Percentiles rank a stretch among this genome's conserved stretches.
phyloP scores from a whole-genome alignment of 2,888 invertebrate species.

The Lathronympha strigana region DNA sequence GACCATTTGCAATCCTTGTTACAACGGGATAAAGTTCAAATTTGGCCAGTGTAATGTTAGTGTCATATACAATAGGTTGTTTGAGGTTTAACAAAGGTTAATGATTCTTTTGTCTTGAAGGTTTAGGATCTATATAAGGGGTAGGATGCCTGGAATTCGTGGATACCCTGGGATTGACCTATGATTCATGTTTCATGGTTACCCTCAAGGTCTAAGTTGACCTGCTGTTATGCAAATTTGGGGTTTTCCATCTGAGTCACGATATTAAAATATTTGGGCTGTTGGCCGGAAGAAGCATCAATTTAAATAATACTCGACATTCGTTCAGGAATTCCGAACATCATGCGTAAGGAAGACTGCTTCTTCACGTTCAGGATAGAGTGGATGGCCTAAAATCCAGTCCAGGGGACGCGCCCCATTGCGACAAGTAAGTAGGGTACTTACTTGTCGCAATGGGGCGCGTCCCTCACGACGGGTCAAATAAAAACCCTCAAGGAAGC shows the following conservation, averaged over 20 bases:
- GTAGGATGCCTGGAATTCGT: not conserved
- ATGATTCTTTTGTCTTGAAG: conserved; percentile 60
- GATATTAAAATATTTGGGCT: not conserved
- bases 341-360: no score
- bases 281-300: not conserved
- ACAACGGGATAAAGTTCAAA: not conserved
- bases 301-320: no score
- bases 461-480: no score
- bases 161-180: conserved; percentile 19
- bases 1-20: not conserved
- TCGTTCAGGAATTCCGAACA: no score
- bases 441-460: no score
- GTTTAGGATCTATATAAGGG: conserved; percentile 24
- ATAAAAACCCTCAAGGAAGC: no score
- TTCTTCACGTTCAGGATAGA: no score
- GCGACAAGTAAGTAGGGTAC: no score
- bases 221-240: not conserved
- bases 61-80: conserved; percentile 44
- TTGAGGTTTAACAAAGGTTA: conserved; percentile 57
- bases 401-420: no score
- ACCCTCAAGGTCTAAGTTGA: not conserved
- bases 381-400: no score
- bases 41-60: not conserved
- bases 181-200: conserved; percentile 2
- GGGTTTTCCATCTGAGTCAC: not conserved